These are phyloP conservation scores for Harpagifer antarcticus DNA, from an alignment of 2,797 vertebrate species.

Conservation along the genomic window DNA sequence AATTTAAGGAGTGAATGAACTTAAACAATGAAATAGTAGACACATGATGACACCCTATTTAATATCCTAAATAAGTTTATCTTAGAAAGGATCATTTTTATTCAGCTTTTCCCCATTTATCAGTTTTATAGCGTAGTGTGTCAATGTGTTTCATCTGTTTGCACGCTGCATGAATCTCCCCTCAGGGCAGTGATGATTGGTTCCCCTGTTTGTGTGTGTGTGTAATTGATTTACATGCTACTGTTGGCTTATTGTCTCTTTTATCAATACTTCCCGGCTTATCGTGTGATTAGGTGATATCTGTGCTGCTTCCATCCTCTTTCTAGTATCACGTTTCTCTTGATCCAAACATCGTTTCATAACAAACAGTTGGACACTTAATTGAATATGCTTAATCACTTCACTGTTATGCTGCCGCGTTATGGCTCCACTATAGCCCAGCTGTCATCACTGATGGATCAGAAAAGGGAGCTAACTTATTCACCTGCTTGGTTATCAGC, in stretches of 20 bases:
- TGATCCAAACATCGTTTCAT: too few relatives aligned
- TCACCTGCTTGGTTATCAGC: background rate
- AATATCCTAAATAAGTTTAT: background rate
- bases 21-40: background rate
- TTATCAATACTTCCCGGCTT: conserved; percentile 62
- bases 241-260: conserved; percentile 28
- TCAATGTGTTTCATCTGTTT: background rate
- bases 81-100: background rate
- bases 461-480: background rate
- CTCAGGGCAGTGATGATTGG: conserved; percentile 1
- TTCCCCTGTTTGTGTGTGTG: background rate
- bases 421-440: background rate
- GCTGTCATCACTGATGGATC: background rate
- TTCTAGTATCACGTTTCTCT: background rate
- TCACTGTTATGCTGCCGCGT: background rate
- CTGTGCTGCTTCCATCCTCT: conserved; percentile 17
- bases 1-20: background rate
- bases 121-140: background rate
- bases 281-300: conserved; percentile 40
- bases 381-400: background rate
- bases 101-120: background rate
- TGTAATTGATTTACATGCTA: conserved; percentile 32
- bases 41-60: background rate
- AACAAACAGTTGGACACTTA: background rate
- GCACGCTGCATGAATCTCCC: background rate